Base-by-base conservation (phyloP, 2,888 invertebrate genomes). In the Aphrophora alni region DNA sequence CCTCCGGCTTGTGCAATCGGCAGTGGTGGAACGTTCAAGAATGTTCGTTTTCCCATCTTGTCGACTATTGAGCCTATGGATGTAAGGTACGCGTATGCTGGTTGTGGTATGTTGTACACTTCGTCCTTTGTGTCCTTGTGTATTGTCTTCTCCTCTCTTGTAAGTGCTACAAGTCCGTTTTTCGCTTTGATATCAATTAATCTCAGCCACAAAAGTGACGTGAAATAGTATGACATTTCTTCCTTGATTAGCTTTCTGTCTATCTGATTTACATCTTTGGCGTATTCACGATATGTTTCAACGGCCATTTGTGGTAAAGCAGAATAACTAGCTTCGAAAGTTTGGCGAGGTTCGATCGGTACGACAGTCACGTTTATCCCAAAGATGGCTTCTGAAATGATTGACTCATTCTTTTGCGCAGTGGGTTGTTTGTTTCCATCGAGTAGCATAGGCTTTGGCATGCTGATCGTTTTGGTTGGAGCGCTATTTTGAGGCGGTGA, bases 1-100 rank as follows among this genome's bases (percentile, higher is more conserved):
- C 81, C 81, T 83, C 84, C 84, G 5, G 84, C 86, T n/a, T 84
- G 82, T 4, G 84, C 83, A 1, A 77, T 82, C 38, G 86, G 86
- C 81, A 87, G 81, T 4, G 68, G 24, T 7, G 86, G 86, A 5
- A 84, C 73, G n/a, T 84, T 68, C 0, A 83, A 83, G 33, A 68
- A 74, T 0, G 86, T 87, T 44, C 85, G 85, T 75, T 86, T 86
- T 8, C 86, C 86, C 86, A 86, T 86, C 77, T 85, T 84, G 82
- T 86, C 85, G 0, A 80, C 83, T 59, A 83, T 84, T 12, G 80
- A 83, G 21, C 86, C 86, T 14, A 86, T 85, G 72, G 86, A 82
- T 28, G 27, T 85, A 81, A 81, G 84, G 82, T 76, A 82, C 7
- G 84, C 81, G 70, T 78, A 84, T 10, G 86, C 1, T 0, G 86